phyloP scores from a whole-genome alignment of 2,797 vertebrate species.

The Enoplosus armatus region DNA sequence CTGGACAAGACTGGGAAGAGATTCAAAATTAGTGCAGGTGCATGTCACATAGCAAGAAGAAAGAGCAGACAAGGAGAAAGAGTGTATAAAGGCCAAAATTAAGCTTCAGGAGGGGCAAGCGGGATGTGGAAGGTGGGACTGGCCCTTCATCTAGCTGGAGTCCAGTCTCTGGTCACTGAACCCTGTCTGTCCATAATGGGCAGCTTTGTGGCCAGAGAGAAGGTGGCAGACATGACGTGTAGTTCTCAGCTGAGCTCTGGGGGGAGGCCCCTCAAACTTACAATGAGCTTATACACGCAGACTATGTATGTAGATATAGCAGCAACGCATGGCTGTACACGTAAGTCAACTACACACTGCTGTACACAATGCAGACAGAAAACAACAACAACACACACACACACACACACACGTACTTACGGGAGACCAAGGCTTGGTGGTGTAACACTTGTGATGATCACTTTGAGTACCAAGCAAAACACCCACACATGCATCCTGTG shows the following conservation, averaged over 20 bases:
- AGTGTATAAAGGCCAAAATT: slow-evolving; percentile 29
- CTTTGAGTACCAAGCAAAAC: slow-evolving; percentile 42
- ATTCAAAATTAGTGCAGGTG: slow-evolving; percentile 36
- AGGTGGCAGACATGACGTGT: slow-evolving; percentile 84
- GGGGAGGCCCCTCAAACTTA: slow-evolving; percentile 62
- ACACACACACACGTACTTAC: slow-evolving; percentile 30
- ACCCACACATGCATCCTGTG: slow-evolving; percentile 62
- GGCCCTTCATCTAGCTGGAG: slow-evolving; percentile 49
- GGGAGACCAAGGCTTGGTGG: slow-evolving; percentile 37
- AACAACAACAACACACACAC: slow-evolving; percentile 13
- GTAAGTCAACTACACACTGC: slow-evolving; percentile 8
- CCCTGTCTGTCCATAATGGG: slow-evolving; percentile 73
- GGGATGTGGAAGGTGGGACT: slow-evolving; percentile 30
- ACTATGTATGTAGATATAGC: slow-evolving; percentile 30
- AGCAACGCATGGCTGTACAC: slow-evolving; percentile 35
- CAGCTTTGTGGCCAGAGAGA: slow-evolving; percentile 78
- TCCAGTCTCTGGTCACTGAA: slow-evolving; percentile 72
- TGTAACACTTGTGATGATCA: slow-evolving; percentile 45
- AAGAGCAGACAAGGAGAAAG: slow-evolving; percentile 30
- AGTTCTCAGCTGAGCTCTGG: slow-evolving; percentile 67
- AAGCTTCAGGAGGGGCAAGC: slow-evolving; percentile 39
- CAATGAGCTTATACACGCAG: slow-evolving; percentile 74
- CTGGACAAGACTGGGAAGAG: slow-evolving; percentile 38
- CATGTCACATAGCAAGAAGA: slow-evolving; percentile 31
- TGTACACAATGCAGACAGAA: slow-evolving; percentile 42